Conservation (phyloP, 2,797 vertebrate genomes). For the Buphagus erythrorhynchus region DNA sequence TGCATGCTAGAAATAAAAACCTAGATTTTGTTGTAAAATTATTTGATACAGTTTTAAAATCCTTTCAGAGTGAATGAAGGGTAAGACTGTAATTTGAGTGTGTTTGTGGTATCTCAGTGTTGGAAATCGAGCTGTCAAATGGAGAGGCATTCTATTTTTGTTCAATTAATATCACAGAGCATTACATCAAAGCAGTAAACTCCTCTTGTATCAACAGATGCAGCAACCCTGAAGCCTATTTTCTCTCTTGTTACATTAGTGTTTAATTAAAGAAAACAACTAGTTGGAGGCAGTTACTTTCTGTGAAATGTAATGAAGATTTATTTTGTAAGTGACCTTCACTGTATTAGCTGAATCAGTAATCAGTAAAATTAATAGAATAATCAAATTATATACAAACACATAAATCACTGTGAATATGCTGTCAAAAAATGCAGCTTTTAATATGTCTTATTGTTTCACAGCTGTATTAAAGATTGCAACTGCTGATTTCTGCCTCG, state of each 20-base stretch:
- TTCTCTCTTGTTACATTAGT: slow-evolving; percentile 84
- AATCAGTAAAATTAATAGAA: slow-evolving; percentile 92
- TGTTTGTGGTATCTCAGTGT: not conserved
- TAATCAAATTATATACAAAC: slow-evolving; percentile 92
- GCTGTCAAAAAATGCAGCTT: slow-evolving; percentile 82
- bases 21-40: not conserved
- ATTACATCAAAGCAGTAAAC: slow-evolving; percentile 44
- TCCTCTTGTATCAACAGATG: slow-evolving; percentile 65
- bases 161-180: slow-evolving; percentile 40
- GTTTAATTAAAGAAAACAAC: slow-evolving; percentile 91
- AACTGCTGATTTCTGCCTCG: slow-evolving; percentile 77
- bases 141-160: slow-evolving; percentile 51
- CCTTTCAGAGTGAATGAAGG: not conserved
- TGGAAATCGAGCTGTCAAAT: slow-evolving; percentile 40
- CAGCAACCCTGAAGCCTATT: slow-evolving; percentile 76
- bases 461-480: slow-evolving; percentile 82
- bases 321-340: slow-evolving; percentile 91
- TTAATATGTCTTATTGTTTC: slow-evolving; percentile 86
- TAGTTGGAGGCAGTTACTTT: slow-evolving; percentile 85
- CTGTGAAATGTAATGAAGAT: slow-evolving; percentile 84
- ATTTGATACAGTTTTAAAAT: not conserved
- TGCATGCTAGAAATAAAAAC: not conserved
- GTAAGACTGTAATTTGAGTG: not conserved
- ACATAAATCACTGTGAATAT: slow-evolving; percentile 85
- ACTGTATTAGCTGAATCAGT: slow-evolving; percentile 85